Base-by-base conservation (phyloP, 2,888 invertebrate genomes). In the Serripes groenlandicus region DNA sequence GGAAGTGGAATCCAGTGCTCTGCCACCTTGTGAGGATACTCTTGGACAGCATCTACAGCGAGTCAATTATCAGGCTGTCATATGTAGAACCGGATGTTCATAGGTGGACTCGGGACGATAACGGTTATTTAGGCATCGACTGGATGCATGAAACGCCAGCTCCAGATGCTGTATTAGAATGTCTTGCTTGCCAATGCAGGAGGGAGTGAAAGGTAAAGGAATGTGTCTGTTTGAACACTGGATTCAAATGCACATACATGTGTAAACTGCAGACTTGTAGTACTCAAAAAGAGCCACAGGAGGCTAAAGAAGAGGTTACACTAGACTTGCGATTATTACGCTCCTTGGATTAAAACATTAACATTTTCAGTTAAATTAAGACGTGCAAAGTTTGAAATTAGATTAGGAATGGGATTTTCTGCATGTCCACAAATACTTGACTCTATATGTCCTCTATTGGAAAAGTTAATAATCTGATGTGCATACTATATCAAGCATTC, bases 61-160 rank as follows among this genome's bases (percentile, higher is more conserved):
- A n/a, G 58, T 23, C 58, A 58, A 58, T 23, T 58, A 58, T 23
- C 58, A 58, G 23, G 11, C 58, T 18, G 58, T 7, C 7, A 58
- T 58, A 58, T 58, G 58, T 11, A 18, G 58, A 58, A n/a, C n/a
- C n/a, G 15, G 58, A 58, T 58, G 58, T 58, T 23, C n/a, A 9
- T 11, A 58, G 26, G 7, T 18, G 58, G 58, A 58, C 58, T 23
- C 58, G n/a, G n/a, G 42, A 42, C 11, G 9, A 9, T 9, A 23
- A 58, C 21, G n/a, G 7, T 18, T 23, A 18, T 9, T 18, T n/a
- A n/a, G 58, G n/a, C n/a, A n/a, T 58, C 7, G n/a, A 58, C 11
- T 58, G 58, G 58, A 58, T 58, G 58, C 7, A 58, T 18, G 58
- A 23, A 7, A 11, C 9, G n/a, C 15, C 58, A 58, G 58, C 21